Conservation (phyloP, 2,113 vertebrate genomes). For the Cebus imitator region DNA sequence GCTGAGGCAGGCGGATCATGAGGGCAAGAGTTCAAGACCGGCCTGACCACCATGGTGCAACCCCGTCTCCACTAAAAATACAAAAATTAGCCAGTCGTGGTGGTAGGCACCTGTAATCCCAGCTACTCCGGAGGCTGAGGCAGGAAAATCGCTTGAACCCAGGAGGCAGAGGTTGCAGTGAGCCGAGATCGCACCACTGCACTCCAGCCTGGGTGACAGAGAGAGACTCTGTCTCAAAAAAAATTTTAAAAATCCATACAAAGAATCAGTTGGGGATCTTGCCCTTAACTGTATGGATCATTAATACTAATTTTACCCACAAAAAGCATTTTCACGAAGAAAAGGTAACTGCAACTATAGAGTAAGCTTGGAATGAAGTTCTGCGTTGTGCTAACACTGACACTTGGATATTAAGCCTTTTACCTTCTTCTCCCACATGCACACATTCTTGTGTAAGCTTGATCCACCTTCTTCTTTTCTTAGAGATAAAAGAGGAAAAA, state of each 20-base stretch:
- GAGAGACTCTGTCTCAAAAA: not conserved
- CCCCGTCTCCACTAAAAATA: not conserved
- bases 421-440: not conserved
- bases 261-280: constrained; percentile 27
- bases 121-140: not conserved
- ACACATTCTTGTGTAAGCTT: not conserved
- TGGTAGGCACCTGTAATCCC: not conserved
- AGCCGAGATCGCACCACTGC: not conserved
- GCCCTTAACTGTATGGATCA: not conserved
- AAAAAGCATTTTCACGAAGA: not conserved
- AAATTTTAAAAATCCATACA: not conserved
- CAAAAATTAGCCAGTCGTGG: not conserved
- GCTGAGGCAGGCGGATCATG: not conserved
- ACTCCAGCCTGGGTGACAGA: not conserved
- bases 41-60: not conserved
- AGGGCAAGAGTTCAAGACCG: not conserved
- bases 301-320: not conserved
- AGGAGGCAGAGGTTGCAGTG: not conserved
- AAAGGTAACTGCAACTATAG: not conserved
- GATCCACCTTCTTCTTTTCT: not conserved
- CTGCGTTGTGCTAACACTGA: not conserved
- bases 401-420: not conserved
- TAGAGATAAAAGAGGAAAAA: not conserved
- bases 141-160: not conserved
- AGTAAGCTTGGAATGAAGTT: not conserved